Percentiles rank a stretch among this genome's conserved stretches.
Evolutionary conservation across 2,797 vertebrate species (phyloP).

Genomic region (Dendrocincla fuliginosa): DNA sequence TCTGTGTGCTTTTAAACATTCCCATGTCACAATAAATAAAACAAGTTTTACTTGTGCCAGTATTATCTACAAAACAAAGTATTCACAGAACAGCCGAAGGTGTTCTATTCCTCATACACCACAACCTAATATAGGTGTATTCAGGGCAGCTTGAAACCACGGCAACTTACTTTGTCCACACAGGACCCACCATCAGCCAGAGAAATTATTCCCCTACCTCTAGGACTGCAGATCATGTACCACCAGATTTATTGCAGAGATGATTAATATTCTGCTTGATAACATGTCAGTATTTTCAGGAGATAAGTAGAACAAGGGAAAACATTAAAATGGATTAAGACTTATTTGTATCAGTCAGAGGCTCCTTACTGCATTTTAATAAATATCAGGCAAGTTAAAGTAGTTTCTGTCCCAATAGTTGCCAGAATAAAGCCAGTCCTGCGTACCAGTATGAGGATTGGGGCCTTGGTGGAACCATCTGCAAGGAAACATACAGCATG

Average conservation of each 20-base stretch:
- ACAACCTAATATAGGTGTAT: conserved; percentile 59
- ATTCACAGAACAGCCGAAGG: conserved; percentile 46
- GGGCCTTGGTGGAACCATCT: conserved; percentile 96
- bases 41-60: conserved; percentile 44
- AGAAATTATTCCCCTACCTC: background rate
- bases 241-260: conserved; percentile 24
- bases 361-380: conserved; percentile 79
- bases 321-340: conserved; percentile 75
- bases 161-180: background rate
- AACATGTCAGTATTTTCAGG: conserved; percentile 51
- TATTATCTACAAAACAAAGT: conserved; percentile 40
- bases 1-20: conserved; percentile 56
- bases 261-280: conserved; percentile 38
- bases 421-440: conserved; percentile 95
- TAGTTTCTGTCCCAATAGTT: conserved; percentile 97
- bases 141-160: conserved; percentile 1
- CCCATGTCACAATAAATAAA: conserved; percentile 65
- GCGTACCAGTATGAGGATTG: conserved; percentile 91
- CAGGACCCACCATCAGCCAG: conserved; percentile 33
- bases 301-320: conserved; percentile 71
- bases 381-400: conserved; percentile 92
- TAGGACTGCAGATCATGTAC: conserved; percentile 4
- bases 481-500: conserved; percentile 30
- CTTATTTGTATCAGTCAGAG: conserved; percentile 67
- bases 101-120: conserved; percentile 61